Percentiles rank a stretch among this genome's conserved stretches.
These are phyloP conservation scores for Yponomeuta sedellus DNA, from an alignment of 2,888 invertebrate genomes.

Conservation along the genomic window DNA sequence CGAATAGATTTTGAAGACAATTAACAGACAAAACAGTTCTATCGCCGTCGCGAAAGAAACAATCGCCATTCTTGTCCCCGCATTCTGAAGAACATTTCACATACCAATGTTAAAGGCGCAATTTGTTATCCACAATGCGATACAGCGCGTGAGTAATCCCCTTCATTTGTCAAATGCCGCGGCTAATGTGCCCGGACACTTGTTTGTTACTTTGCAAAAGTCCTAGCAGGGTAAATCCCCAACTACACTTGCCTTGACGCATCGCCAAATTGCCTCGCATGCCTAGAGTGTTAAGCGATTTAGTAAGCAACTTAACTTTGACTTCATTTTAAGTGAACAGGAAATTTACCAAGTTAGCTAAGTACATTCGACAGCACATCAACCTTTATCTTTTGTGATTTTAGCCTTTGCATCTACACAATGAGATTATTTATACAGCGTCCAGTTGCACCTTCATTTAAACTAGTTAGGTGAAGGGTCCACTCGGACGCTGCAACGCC, in stretches of 20 bases:
- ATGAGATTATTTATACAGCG: too few species aligned
- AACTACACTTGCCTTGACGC: background rate
- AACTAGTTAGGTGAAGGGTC: too few species aligned
- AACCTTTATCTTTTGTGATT: too few species aligned
- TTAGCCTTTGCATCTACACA: too few species aligned
- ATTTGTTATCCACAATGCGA: slow-evolving; percentile 1
- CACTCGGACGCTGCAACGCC: too few species aligned
- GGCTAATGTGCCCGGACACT: slow-evolving; percentile 2
- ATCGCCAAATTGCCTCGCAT: background rate
- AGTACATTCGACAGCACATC: too few species aligned
- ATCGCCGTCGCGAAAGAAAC: background rate
- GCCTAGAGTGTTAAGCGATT: too few species aligned
- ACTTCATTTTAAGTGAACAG: too few species aligned
- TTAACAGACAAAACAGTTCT: background rate
- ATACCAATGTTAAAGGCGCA: background rate
- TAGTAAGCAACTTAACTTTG: too few species aligned
- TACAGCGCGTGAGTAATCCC: slow-evolving; percentile 1
- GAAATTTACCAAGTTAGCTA: too few species aligned
- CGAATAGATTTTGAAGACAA: too few species aligned
- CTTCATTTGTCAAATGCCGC: slow-evolving; percentile 5
- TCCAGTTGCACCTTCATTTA: too few species aligned
- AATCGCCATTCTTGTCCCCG: background rate
- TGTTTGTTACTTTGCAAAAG: background rate
- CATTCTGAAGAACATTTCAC: background rate
- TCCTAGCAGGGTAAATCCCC: background rate